A percentile compares a stretch with the other conserved stretches of the same genome.
These are phyloP conservation scores for Rhinoptilus africanus DNA, from an alignment of 2,113 vertebrate species.

Conservation along the genomic window DNA sequence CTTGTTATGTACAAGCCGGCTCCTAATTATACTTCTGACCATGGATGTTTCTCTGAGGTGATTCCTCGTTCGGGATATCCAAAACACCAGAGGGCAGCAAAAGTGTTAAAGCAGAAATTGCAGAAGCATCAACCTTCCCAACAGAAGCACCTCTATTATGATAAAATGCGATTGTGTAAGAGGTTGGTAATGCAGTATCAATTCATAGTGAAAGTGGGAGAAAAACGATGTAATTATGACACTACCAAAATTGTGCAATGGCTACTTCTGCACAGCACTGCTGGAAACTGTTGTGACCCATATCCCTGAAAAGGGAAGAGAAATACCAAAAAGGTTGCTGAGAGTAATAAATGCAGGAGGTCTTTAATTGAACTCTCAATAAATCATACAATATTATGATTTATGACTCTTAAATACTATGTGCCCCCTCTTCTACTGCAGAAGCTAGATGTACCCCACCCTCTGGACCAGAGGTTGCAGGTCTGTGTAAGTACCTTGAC, in stretches of 20 bases:
- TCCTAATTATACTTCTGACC: not conserved
- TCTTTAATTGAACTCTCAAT: not conserved
- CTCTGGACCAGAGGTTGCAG: not conserved
- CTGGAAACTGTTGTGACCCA: not conserved
- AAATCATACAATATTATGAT: not conserved
- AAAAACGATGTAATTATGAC: not conserved
- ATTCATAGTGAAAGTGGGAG: not conserved
- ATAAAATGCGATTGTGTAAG: not conserved
- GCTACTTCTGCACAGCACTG: not conserved
- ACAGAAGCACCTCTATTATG: not conserved
- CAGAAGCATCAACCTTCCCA: not conserved
- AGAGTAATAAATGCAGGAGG: not conserved
- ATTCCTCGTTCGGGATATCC: not conserved
- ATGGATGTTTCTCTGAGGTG: not conserved
- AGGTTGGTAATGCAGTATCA: not conserved
- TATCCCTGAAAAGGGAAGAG: not conserved
- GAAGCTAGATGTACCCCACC: not conserved
- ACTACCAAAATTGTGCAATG: not conserved
- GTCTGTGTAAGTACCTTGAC: not conserved
- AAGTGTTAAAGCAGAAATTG: conserved; percentile 21
- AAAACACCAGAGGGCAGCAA: conserved; percentile 59
- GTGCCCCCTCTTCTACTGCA: not conserved
- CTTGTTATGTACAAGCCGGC: rapidly evolving
- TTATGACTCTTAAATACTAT: not conserved
- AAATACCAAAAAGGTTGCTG: not conserved